Percentiles rank a stretch among this genome's conserved stretches.
phyloP scores from a whole-genome alignment of 2,113 vertebrate genomes.

The Shinisaurus crocodilurus region DNA sequence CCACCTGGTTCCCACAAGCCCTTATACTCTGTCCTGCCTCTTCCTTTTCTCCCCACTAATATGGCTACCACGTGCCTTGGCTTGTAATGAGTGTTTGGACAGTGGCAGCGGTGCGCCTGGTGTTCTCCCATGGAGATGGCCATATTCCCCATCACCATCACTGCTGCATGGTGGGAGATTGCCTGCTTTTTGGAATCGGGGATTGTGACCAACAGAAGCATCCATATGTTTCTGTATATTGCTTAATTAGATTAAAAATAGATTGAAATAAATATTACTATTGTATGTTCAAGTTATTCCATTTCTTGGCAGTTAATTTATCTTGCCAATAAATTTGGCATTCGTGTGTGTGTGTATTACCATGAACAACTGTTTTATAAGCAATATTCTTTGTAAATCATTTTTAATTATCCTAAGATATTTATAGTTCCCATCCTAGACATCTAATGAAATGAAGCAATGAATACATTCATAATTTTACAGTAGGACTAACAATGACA shows the following conservation, averaged over 20 bases:
- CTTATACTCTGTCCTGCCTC: not conserved
- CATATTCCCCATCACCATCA: no score
- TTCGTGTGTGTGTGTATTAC: not conserved
- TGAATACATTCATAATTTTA: slow-evolving; percentile 14
- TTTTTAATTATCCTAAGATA: not conserved
- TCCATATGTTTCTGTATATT: not conserved
- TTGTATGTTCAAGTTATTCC: not conserved
- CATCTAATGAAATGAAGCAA: not conserved
- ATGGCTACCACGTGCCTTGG: not conserved
- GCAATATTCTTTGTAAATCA: slow-evolving; percentile 11
- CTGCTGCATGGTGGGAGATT: not conserved
- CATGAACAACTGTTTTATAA: not conserved
- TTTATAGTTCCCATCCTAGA: not conserved
- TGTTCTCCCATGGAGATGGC: not conserved
- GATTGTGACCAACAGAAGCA: not conserved
- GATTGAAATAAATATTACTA: not conserved
- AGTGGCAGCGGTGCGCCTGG: not conserved
- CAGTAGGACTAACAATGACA: not conserved
- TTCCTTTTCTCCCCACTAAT: not conserved
- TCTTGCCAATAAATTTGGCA: not conserved
- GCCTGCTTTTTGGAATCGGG: not conserved
- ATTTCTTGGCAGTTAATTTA: not conserved
- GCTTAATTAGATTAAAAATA: not conserved
- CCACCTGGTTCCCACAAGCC: not conserved
- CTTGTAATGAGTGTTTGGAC: not conserved